A percentile compares a stretch with the other conserved stretches of the same genome.
Conservation (phyloP, 2,113 vertebrate genomes). For the Gobio gobio region DNA sequence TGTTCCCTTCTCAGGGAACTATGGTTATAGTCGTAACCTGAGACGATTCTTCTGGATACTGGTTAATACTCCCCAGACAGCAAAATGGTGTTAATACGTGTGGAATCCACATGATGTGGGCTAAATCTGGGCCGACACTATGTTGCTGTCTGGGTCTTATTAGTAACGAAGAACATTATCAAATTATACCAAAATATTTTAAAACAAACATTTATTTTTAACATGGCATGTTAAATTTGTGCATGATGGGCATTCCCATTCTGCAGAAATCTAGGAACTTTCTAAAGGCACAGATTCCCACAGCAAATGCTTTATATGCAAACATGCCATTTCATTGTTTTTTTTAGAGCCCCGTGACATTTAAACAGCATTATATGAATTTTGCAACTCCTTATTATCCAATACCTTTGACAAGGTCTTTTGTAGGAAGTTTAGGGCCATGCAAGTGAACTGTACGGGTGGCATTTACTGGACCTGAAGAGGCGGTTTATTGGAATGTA, state of each 20-base stretch:
- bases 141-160: not conserved
- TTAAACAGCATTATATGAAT: conserved; percentile 7
- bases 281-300: not conserved
- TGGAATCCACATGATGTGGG: too few species aligned
- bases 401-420: conserved; percentile 27
- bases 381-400: conserved; percentile 35
- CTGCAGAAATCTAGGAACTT: not conserved
- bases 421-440: conserved; percentile 27
- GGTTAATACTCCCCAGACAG: too few species aligned
- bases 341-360: conserved; percentile 1
- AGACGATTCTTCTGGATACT: too few species aligned
- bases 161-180: not conserved
- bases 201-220: not conserved
- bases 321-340: not conserved
- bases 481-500: conserved; percentile 51
- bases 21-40: too few species aligned
- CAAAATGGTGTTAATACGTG: too few species aligned
- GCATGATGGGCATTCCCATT: not conserved
- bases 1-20: too few species aligned
- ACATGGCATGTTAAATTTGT: not conserved
- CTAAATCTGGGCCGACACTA: too few species aligned
- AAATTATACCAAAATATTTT: not conserved
- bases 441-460: conserved; percentile 13
- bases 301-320: not conserved
- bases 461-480: conserved; percentile 46